Evolutionary conservation across 2,797 vertebrate species (phyloP), one percentile per base, ranked within the genome.

Genomic region (Urophycis tenuis): DNA sequence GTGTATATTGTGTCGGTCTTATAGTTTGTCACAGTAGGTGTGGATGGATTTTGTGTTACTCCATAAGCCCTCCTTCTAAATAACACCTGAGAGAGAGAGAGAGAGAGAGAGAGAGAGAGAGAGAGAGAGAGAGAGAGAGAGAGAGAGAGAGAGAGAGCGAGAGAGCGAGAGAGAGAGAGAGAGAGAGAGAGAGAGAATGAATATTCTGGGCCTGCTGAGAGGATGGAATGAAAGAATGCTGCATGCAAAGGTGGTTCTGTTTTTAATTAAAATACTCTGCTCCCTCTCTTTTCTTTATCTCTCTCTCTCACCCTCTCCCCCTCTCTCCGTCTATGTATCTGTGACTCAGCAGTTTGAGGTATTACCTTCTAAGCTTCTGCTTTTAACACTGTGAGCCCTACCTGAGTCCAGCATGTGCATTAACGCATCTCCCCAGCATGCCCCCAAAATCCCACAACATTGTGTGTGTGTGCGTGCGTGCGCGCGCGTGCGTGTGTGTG

Each of bases 301-400:
- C 74, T 78, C 76, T 80, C 78, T 77, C 69, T 49, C 41, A 77
- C 35, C 60, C 22, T 72, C 75, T 45, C 71, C 77, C 60, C 19
- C 70, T 75, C 41, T 53, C 73, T 75, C 72, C 31, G 33, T 31
- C 29, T 29, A 71, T 30, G n/a, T 75, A 80, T 84, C n/a, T 84
- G 82, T 91, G 89, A 92, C 89, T 92, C 91, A 92, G 91, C 90
- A 87, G 81, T 89, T 86, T 88, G 81, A 64, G 78, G 88, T 84
- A 89, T 89, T 92, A 91, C 81, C 85, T 69, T 80, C 83, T 85
- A 85, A 90, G 85, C 87, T 91, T 67, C 87, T 85, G 85, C 85
- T 91, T 88, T 84, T 81, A 86, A 84, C 78, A 81, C 80, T 6
- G 78, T 81, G 78, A 88, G 81, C 83, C 85, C 78, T 67, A 72